These are phyloP conservation scores for Drosophila mulleri DNA, from an alignment of 2,888 invertebrate genomes.

Conservation along the genomic window DNA sequence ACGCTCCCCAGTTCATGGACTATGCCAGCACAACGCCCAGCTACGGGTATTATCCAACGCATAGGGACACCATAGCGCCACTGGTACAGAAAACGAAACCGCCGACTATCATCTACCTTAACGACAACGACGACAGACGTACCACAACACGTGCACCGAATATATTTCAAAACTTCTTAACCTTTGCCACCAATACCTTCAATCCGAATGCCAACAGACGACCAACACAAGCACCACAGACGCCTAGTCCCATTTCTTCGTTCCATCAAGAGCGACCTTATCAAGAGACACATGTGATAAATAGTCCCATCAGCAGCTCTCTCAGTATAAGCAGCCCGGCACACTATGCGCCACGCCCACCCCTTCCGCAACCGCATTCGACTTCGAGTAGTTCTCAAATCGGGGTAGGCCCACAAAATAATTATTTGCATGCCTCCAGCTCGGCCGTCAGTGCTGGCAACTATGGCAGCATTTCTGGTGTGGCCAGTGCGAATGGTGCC, in stretches of 20 bases:
- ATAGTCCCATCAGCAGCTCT: conserved; percentile 60
- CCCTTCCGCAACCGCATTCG: conserved; percentile 47
- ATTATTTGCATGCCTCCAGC: conserved; percentile 77
- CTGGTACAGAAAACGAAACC: conserved; percentile 79
- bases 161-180: conserved; percentile 81
- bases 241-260: conserved; percentile 46
- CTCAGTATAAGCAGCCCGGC: conserved; percentile 28
- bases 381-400: conserved; percentile 50
- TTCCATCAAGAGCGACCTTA: conserved; percentile 48
- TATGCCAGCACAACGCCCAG: conserved; percentile 62
- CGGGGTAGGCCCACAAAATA: conserved; percentile 42
- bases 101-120: conserved; percentile 83
- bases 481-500: conserved; percentile 78
- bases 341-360: conserved; percentile 43
- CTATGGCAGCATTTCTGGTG: conserved; percentile 80
- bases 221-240: conserved; percentile 45
- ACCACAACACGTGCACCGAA: conserved; percentile 75
- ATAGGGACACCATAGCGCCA: conserved; percentile 40
- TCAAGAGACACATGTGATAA: conserved; percentile 39
- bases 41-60: conserved; percentile 57
- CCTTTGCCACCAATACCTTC: conserved; percentile 74
- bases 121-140: conserved; percentile 77
- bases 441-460: conserved; percentile 76
- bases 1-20: conserved; percentile 64
- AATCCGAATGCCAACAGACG: conserved; percentile 44